Percentiles rank a stretch among this genome's conserved stretches.
Evolutionary conservation across 2,113 vertebrate genomes (phyloP).

Genomic region (Anarhynchus alexandrinus): DNA sequence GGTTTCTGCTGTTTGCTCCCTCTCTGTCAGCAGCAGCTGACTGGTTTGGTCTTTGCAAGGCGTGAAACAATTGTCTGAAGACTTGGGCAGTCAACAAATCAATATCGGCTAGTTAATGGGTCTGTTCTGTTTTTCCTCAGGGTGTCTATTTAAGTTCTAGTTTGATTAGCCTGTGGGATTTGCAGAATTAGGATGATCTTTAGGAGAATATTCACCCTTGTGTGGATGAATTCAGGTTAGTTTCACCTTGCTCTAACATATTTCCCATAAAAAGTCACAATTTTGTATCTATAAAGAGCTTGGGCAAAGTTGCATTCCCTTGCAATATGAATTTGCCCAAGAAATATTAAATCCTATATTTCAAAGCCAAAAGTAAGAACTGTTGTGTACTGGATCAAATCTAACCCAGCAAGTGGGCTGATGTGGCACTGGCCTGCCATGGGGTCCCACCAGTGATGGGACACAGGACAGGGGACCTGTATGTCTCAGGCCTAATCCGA

Average conservation of each 20-base stretch:
- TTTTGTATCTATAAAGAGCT: background rate
- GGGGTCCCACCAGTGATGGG: background rate
- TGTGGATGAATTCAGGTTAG: background rate
- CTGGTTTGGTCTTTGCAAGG: background rate
- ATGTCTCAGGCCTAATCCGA: fast-evolving
- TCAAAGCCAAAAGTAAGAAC: background rate
- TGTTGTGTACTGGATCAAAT: background rate
- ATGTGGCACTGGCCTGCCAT: background rate
- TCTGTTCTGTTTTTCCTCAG: background rate
- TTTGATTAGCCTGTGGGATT: background rate
- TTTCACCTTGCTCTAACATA: background rate
- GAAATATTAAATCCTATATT: background rate
- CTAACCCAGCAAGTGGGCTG: too few species aligned
- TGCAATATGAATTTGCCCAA: background rate
- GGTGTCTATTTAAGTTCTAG: background rate
- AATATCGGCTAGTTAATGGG: background rate
- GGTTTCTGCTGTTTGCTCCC: background rate
- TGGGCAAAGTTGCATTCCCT: background rate
- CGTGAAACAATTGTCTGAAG: background rate
- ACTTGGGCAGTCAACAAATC: background rate
- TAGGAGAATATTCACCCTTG: background rate
- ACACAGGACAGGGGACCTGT: background rate
- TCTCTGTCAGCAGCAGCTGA: background rate
- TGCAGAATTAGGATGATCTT: fast-evolving
- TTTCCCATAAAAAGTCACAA: background rate